phyloP scores from a whole-genome alignment of 1,140 invertebrate genomes.

The Nasonia longicornis region DNA sequence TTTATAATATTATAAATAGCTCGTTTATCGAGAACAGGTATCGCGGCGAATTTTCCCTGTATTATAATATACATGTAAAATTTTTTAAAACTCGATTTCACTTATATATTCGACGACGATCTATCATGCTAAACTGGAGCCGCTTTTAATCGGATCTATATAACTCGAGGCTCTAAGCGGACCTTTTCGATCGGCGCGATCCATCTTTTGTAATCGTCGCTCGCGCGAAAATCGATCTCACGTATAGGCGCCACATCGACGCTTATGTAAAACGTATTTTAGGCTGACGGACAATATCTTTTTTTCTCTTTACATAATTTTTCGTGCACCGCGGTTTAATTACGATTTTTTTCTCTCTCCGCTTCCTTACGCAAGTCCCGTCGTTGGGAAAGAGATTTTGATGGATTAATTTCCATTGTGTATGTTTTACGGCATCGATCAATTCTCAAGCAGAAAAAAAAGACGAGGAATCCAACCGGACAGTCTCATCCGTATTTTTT shows the following conservation, averaged over 20 bases:
- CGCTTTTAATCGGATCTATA: not conserved
- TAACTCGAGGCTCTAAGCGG: not conserved
- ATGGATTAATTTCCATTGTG: not conserved
- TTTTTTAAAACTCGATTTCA: constrained; percentile 5
- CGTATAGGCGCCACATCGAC: not conserved
- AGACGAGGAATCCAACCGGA: not conserved
- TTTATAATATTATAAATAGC: not conserved
- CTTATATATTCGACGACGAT: not conserved
- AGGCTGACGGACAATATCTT: not conserved
- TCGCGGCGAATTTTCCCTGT: not conserved
- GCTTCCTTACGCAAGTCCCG: not conserved
- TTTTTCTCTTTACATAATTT: not conserved
- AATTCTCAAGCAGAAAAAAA: not conserved
- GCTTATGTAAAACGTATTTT: constrained; percentile 15
- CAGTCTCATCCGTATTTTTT: not conserved
- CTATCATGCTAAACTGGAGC: not conserved
- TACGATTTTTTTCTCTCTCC: not conserved
- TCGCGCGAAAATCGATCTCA: constrained; percentile 3
- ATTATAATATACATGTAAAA: not conserved
- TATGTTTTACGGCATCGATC: not conserved
- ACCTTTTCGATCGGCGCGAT: not conserved
- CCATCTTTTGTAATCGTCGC: constrained; percentile 21
- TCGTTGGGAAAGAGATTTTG: not conserved
- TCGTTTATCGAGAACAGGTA: not conserved
- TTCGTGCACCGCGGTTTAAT: not conserved